Evolutionary conservation across 2,888 invertebrate species (phyloP).

Genomic region (Caenorhabditis wallacei): DNA sequence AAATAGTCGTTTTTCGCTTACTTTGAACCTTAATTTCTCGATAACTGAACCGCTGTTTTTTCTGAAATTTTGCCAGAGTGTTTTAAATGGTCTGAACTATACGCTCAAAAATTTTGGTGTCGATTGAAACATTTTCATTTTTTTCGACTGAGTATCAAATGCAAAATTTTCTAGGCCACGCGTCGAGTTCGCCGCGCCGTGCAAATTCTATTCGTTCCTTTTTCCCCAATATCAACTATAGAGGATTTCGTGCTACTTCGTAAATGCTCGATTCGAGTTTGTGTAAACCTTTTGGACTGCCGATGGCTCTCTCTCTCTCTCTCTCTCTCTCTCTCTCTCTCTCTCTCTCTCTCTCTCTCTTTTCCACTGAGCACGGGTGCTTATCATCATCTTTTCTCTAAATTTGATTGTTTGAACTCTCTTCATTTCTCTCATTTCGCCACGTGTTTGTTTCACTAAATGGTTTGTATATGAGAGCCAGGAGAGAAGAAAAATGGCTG

Average conservation of each 20-base stretch:
- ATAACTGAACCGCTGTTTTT: no score
- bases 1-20: no score
- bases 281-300: conserved; percentile 45
- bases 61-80: no score
- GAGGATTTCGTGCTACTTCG: conserved; percentile 20
- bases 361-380: conserved; percentile 11
- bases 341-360: conserved; percentile 3
- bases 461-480: conserved; percentile 31
- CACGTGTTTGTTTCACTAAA: conserved; percentile 55
- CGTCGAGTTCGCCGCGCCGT: no score
- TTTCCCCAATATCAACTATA: not conserved
- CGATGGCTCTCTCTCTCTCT: conserved; percentile 7
- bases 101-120: no score
- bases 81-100: no score
- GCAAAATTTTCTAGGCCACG: no score
- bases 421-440: conserved; percentile 17
- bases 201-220: no score
- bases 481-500: not conserved
- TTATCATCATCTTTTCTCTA: conserved; percentile 26
- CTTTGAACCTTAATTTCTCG: no score
- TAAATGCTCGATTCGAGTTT: conserved; percentile 35
- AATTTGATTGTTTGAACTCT: conserved; percentile 59
- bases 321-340: conserved; percentile 6
- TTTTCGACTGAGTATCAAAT: no score
- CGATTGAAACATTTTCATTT: no score